Base-by-base conservation (phyloP, 2,113 vertebrate genomes). In the Morone chrysops region DNA sequence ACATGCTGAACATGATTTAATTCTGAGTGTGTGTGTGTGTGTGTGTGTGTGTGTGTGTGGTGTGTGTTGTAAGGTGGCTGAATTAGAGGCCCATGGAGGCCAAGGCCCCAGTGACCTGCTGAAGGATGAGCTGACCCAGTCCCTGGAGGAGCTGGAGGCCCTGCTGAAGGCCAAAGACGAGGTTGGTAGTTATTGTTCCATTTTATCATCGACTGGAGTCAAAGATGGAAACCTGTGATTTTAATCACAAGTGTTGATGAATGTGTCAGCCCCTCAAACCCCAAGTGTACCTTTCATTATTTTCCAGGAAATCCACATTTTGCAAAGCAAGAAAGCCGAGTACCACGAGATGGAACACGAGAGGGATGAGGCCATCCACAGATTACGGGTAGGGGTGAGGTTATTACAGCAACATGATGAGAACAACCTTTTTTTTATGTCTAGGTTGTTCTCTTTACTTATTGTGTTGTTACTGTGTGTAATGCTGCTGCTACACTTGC, bases 161-260 rank as follows among this genome's bases (percentile, higher is more conserved):
- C 92, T 98, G 63, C 94, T 99, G 81, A 97, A 97, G 90, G 96
- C 97, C 36, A 99, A 97, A 70, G 98, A 99, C 0, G 97, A 99
- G 97, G 98, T 98, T 71, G 86, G 48, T 72, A 22, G 62, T 63
- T 0, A n/a, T 18, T 60, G 12, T 11, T n/a, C 18, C 11, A 13
- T 45, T 54, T 63, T 7, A 18, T 47, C 3, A 18, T 65, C 41
- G 40, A 54, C 66, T 8, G 16, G 3, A 56, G 56, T 61, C n/a
- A 66, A 31, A 76, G 53, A 20, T 9, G n/a, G 6, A n/a, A 31
- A 47, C 53, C 47, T 51, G 48, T 5, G 0, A 5, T 25, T 4
- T 2, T 45, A 0, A 10, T 78, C 17, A 43, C 38, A 69, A 22
- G 17, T 61, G 25, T 16, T 11, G 1, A 56, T 62, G 16, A 68